Conservation (phyloP, 1,140 invertebrate genomes). For the Frieseomelitta varia region DNA sequence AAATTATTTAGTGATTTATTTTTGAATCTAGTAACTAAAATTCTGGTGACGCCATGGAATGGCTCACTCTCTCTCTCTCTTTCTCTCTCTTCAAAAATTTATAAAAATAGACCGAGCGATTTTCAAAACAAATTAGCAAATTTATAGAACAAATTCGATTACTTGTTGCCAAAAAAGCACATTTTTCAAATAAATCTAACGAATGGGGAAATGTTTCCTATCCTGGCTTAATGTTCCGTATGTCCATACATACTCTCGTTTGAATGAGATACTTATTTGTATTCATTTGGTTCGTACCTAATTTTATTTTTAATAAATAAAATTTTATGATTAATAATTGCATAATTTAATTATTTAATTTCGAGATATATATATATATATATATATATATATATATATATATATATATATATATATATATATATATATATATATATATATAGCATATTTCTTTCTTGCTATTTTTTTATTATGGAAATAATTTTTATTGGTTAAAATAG, state of each 20-base stretch:
- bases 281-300: background rate
- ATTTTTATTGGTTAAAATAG: too few species aligned
- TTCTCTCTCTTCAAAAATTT: background rate
- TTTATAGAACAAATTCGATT: conserved; percentile 10
- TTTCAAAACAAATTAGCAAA: conserved; percentile 13
- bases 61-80: background rate
- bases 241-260: background rate
- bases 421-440: too few species aligned
- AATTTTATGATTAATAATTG: too few species aligned
- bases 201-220: background rate
- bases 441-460: too few species aligned
- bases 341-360: too few species aligned
- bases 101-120: background rate
- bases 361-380: too few species aligned
- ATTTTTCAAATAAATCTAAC: background rate
- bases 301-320: too few species aligned
- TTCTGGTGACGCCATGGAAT: background rate
- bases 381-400: too few species aligned
- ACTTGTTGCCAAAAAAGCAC: background rate
- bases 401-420: too few species aligned
- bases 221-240: background rate
- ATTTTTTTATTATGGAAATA: too few species aligned
- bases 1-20: background rate
- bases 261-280: conserved; percentile 20
- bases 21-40: background rate